Percentiles rank a stretch among this genome's conserved stretches.
Conservation (phyloP, 2,113 vertebrate species). For the Dermatemys mawii region DNA sequence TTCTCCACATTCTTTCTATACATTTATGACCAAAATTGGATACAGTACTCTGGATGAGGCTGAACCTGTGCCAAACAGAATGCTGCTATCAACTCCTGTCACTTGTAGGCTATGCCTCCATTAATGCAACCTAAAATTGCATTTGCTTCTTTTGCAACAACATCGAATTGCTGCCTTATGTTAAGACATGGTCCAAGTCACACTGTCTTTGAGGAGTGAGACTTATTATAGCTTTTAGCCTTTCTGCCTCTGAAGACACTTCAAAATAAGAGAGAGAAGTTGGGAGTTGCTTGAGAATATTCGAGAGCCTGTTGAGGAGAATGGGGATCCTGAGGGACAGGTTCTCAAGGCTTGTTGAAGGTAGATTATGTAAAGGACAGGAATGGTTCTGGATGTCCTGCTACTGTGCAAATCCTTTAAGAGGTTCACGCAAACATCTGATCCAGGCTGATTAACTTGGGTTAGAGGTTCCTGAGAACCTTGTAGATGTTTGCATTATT, state of each 20-base stretch:
- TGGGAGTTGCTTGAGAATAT: neutral
- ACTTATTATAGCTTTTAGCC: neutral
- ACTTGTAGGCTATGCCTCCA: no score
- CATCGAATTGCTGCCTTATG: no score
- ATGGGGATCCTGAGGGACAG: neutral
- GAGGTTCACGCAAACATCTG: neutral
- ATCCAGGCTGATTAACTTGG: neutral
- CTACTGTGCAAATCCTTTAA: neutral
- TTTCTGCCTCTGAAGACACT: neutral
- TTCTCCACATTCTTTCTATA: no score
- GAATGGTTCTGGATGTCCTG: neutral
- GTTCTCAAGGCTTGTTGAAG: neutral
- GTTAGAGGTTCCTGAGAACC: neutral
- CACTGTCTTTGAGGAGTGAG: neutral
- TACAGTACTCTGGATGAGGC: no score
- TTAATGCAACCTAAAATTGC: no score
- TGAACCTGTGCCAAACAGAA: no score
- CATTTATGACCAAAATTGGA: no score
- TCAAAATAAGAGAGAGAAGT: neutral
- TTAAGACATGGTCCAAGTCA: neutral
- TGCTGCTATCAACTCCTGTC: no score
- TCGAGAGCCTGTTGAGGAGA: neutral
- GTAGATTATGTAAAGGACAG: neutral
- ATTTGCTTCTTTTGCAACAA: no score
- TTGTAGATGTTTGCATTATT: fast-evolving